phyloP scores from a whole-genome alignment of 2,888 invertebrate genomes.

The Drosophila multiciliata region DNA sequence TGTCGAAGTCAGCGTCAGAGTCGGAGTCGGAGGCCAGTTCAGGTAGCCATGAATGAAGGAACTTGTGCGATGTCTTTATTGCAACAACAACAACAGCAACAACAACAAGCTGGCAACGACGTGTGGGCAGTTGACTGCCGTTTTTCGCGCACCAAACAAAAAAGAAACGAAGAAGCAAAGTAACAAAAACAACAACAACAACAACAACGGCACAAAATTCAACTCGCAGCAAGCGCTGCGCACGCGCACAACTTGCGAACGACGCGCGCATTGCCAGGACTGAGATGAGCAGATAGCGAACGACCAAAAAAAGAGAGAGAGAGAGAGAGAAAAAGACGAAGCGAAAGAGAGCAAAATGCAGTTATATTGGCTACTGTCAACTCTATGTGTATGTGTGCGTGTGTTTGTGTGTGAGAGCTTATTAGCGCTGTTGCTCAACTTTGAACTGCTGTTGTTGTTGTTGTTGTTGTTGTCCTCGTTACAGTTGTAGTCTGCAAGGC shows the following conservation, averaged over 20 bases:
- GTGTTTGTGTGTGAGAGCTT: slow-evolving; percentile 11
- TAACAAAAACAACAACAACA: slow-evolving; percentile 3
- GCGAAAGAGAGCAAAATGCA: background rate
- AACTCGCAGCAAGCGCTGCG: slow-evolving; percentile 53
- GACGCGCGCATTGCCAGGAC: slow-evolving; percentile 43
- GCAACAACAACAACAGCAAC: slow-evolving; percentile 29
- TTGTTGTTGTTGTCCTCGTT: background rate
- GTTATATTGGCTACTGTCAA: slow-evolving; percentile 33
- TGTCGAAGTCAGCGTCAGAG: background rate
- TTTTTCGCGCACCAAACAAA: slow-evolving; percentile 62
- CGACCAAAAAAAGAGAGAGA: background rate
- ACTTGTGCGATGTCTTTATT: slow-evolving; percentile 58
- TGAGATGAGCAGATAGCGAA: slow-evolving; percentile 4
- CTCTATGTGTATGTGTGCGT: background rate
- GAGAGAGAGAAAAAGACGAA: background rate
- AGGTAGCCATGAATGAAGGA: slow-evolving; percentile 65
- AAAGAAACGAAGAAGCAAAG: slow-evolving; percentile 10
- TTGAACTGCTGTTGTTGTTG: slow-evolving; percentile 10
- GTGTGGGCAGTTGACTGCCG: slow-evolving; percentile 76
- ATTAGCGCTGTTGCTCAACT: slow-evolving; percentile 28
- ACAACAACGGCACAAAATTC: slow-evolving; percentile 7
- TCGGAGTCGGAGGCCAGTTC: slow-evolving; percentile 26
- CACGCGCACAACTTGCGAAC: slow-evolving; percentile 72
- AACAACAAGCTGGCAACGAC: slow-evolving; percentile 20
- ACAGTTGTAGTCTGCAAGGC: slow-evolving; percentile 1